Conservation (phyloP, 2,888 invertebrate genomes). For the Drosophila barbarae region DNA sequence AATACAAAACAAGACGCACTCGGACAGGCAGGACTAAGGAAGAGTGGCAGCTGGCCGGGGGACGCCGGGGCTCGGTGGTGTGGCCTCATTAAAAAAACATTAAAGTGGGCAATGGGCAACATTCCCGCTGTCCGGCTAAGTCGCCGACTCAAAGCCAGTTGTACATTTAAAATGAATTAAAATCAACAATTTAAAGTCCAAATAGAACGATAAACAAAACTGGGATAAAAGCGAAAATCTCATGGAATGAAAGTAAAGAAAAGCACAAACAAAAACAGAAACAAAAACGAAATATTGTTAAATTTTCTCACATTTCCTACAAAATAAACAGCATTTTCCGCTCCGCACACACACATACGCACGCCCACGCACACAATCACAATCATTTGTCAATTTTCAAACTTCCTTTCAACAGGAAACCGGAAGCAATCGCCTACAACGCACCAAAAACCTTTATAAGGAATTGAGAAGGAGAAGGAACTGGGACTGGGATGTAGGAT, state of each 20-base stretch:
- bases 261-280: slow-evolving; percentile 28
- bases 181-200: slow-evolving; percentile 41
- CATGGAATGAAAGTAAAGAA: slow-evolving; percentile 1
- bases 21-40: slow-evolving; percentile 32
- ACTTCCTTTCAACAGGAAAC: slow-evolving; percentile 71
- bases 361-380: slow-evolving; percentile 43
- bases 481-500: neutral
- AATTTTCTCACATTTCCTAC: slow-evolving; percentile 69
- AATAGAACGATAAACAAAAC: slow-evolving; percentile 17
- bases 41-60: slow-evolving; percentile 32
- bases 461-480: neutral
- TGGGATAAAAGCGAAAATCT: slow-evolving; percentile 25
- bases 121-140: slow-evolving; percentile 32
- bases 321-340: slow-evolving; percentile 63
- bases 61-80: slow-evolving; percentile 40
- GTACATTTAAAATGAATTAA: slow-evolving; percentile 55
- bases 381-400: slow-evolving; percentile 72
- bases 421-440: slow-evolving; percentile 72
- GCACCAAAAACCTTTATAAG: slow-evolving; percentile 38
- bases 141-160: slow-evolving; percentile 38
- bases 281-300: slow-evolving; percentile 55
- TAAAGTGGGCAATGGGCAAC: slow-evolving; percentile 63
- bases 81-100: slow-evolving; percentile 71
- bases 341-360: slow-evolving; percentile 35
- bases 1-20: slow-evolving; percentile 58